Percentiles rank a stretch among this genome's conserved stretches.
phyloP scores from a whole-genome alignment of 23 tunicate genomes.

The Botrylloides violaceus region DNA sequence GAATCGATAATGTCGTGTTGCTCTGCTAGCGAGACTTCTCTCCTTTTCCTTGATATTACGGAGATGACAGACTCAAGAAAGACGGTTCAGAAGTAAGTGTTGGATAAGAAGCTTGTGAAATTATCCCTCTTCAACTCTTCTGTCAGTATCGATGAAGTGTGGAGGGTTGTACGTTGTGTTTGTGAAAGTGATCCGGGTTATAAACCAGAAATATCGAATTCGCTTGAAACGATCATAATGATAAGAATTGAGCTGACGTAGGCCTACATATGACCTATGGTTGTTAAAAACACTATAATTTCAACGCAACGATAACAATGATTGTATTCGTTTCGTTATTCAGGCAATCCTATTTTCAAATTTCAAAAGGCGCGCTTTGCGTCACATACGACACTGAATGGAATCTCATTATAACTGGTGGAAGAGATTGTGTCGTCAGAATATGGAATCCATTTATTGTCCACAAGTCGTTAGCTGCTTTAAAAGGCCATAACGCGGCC shows the following conservation, averaged over 20 bases:
- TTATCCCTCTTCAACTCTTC: no score
- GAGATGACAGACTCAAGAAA: constrained; percentile 23
- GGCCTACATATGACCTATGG: no score
- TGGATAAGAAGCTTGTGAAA: neutral
- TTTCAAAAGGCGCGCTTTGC: constrained; percentile 47
- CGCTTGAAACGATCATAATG: no score
- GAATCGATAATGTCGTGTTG: constrained; percentile 69
- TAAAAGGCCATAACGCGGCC: constrained; percentile 55
- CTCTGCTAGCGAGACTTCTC: constrained; percentile 24
- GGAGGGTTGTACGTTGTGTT: no score
- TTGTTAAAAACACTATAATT: no score
- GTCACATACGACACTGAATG: constrained; percentile 69
- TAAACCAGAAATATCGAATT: no score
- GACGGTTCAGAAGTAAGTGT: neutral
- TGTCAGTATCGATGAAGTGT: no score
- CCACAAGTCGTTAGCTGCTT: constrained; percentile 56
- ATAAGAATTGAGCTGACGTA: no score
- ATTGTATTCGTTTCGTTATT: no score
- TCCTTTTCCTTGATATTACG: constrained; percentile 69
- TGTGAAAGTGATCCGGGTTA: no score
- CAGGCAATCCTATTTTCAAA: constrained; percentile 49
- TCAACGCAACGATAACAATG: no score
- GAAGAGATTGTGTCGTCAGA: constrained; percentile 62
- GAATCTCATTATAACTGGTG: constrained; percentile 68
- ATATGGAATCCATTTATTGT: constrained; percentile 81